Evolutionary conservation across 2,888 invertebrate species (phyloP).

Genomic region (Stenurella melanura): DNA sequence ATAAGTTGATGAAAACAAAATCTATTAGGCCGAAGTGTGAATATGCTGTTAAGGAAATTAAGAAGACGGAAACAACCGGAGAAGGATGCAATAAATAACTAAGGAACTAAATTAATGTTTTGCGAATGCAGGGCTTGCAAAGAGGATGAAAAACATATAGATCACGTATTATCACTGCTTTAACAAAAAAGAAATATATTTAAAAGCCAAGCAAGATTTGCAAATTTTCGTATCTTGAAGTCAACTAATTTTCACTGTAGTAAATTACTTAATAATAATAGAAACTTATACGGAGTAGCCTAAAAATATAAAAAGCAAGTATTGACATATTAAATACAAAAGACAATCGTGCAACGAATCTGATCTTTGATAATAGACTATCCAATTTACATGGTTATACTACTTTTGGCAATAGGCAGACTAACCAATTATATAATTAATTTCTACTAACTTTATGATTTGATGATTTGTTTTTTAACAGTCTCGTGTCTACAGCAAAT

Average conservation of each 20-base stretch:
- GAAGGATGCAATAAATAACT: conserved; percentile 18
- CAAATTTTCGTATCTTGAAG: neutral
- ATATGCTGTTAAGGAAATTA: conserved; percentile 25
- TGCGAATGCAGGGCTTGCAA: conserved; percentile 5
- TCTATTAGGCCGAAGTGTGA: neutral
- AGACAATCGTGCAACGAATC: too few relatives aligned
- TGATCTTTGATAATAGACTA: too few relatives aligned
- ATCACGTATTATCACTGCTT: conserved; percentile 20
- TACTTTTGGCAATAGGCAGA: too few relatives aligned
- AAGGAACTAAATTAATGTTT: conserved; percentile 22
- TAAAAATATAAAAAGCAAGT: too few relatives aligned
- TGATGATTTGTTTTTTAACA: too few relatives aligned
- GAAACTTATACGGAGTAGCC: too few relatives aligned
- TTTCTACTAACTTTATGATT: too few relatives aligned
- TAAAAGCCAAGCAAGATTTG: neutral
- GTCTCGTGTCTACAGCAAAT: too few relatives aligned
- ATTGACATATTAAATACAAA: too few relatives aligned
- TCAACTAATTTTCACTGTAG: neutral
- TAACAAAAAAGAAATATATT: conserved; percentile 9
- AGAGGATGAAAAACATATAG: conserved; percentile 19
- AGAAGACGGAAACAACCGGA: neutral
- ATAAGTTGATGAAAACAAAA: neutral
- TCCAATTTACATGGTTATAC: too few relatives aligned
- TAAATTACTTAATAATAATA: too few relatives aligned
- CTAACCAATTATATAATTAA: too few relatives aligned